Conservation (phyloP, 2,797 vertebrate genomes). For the Pantherophis vulpinus region DNA sequence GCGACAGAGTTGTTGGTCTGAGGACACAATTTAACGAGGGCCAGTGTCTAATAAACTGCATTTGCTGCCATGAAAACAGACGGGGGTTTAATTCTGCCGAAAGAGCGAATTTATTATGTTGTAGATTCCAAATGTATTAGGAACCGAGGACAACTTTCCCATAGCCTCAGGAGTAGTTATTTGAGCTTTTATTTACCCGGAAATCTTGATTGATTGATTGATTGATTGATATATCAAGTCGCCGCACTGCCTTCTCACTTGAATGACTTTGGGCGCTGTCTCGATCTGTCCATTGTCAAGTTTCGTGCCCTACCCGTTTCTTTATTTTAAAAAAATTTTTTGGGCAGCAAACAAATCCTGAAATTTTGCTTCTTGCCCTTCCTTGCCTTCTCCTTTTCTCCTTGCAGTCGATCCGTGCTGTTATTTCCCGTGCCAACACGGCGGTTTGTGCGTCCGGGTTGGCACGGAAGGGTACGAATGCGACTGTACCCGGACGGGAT, state of each 20-base stretch:
- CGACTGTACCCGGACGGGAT: slow-evolving; percentile 91
- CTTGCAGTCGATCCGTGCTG: slow-evolving; percentile 90
- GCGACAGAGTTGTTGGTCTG: background rate
- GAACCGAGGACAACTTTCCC: background rate
- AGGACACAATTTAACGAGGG: background rate
- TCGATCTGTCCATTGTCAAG: background rate
- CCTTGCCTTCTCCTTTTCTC: background rate
- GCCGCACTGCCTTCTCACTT: background rate
- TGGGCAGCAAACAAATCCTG: too few species aligned
- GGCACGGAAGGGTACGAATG: slow-evolving; percentile 79
- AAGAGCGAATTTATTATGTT: background rate
- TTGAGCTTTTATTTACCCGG: background rate
- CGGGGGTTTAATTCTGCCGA: background rate
- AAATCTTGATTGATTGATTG: background rate
- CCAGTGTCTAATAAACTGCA: background rate
- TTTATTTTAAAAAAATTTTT: too few species aligned
- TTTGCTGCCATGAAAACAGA: background rate
- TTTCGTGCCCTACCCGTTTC: background rate
- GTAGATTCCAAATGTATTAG: background rate
- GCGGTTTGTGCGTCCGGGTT: slow-evolving; percentile 84
- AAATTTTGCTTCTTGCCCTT: too few species aligned
- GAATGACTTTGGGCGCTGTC: background rate
- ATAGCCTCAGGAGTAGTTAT: background rate
- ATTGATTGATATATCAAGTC: background rate
- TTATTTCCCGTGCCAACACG: slow-evolving; percentile 89